Evolutionary conservation across 2,113 vertebrate genomes (phyloP).

Genomic region (Aphelocoma coerulescens): DNA sequence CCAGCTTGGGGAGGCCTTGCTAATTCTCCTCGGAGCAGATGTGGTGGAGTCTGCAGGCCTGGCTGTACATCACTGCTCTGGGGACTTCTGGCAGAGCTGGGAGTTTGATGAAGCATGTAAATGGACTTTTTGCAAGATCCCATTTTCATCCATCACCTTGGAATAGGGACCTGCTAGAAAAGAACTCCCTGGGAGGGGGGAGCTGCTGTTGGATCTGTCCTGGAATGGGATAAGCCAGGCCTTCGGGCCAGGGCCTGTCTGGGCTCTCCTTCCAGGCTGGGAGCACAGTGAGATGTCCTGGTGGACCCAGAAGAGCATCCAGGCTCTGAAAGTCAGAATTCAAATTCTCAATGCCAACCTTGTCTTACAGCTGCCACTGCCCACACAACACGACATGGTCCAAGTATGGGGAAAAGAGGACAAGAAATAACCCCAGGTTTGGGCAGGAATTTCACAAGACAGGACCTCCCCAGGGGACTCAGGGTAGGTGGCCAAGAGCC

Average conservation of each 20-base stretch:
- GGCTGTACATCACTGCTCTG: conserved; percentile 7
- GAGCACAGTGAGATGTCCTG: not conserved
- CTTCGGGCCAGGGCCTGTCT: not conserved
- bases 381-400: not conserved
- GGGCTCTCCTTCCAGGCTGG: not conserved
- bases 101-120: conserved; percentile 47
- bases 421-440: not conserved
- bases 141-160: conserved; percentile 27
- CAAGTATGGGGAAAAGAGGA: not conserved
- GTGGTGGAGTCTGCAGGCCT: conserved; percentile 25
- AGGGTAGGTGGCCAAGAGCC: not conserved
- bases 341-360: not conserved
- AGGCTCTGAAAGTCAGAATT: not conserved
- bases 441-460: not conserved
- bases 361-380: not conserved
- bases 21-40: conserved; percentile 40
- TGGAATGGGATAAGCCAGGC: not conserved
- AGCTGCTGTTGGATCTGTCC: not conserved
- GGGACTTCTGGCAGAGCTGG: not conserved
- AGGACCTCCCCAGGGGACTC: not conserved
- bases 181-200: not conserved
- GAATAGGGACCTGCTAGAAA: not conserved
- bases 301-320: no score
- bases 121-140: conserved; percentile 19
- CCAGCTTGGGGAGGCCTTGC: not conserved